Conservation (phyloP, 2,113 vertebrate species). For the Myiozetetes cayanensis region DNA sequence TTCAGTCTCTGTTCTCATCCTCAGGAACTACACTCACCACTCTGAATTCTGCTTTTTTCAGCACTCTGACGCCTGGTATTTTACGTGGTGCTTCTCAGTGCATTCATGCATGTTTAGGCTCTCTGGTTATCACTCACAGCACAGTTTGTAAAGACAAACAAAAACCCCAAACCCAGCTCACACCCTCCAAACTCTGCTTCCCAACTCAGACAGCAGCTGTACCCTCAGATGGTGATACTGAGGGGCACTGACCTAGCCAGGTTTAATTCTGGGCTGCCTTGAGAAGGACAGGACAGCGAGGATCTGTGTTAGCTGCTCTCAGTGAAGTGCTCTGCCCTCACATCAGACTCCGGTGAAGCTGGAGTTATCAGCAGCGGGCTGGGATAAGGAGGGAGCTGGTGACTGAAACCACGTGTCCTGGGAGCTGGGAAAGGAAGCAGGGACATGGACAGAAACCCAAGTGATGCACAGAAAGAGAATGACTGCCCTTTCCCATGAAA, state of each 20-base stretch:
- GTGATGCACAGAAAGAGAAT: conserved; percentile 1
- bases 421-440: conserved; percentile 19
- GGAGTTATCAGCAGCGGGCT: not conserved
- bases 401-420: not conserved
- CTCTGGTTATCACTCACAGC: not conserved
- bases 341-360: not conserved
- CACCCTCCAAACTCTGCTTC: not conserved
- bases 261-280: not conserved
- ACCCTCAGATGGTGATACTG: not conserved
- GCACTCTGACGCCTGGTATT: not conserved
- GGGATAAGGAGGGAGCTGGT: not conserved
- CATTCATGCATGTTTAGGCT: not conserved
- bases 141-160: not conserved
- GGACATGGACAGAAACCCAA: conserved; percentile 31
- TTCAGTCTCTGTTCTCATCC: not conserved
- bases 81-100: fast-evolving
- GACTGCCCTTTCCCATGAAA: conserved; percentile 5
- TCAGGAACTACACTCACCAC: not conserved
- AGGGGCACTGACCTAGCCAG: not conserved
- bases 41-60: not conserved
- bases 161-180: not conserved
- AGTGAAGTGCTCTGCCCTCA: not conserved
- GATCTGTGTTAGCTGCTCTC: not conserved
- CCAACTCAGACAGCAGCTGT: not conserved
- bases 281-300: not conserved